Evolutionary conservation across 2,797 vertebrate genomes (phyloP).

Genomic region (Pygocentrus nattereri): DNA sequence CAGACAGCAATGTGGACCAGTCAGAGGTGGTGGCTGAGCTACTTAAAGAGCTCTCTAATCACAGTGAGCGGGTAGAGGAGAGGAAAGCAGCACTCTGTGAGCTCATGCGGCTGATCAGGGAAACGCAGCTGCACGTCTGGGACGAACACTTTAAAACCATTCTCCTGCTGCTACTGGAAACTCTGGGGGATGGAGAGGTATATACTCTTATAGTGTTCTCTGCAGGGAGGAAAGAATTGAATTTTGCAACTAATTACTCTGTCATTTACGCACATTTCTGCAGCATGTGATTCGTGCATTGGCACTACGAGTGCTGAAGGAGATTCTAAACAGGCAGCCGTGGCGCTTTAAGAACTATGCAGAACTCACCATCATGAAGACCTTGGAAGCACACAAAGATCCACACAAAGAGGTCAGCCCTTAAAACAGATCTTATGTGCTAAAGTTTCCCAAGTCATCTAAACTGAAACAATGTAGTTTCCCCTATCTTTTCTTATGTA

Average conservation of each 20-base stretch:
- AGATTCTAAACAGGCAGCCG: slow-evolving; percentile 94
- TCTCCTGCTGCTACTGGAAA: slow-evolving; percentile 93
- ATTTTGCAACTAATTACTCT: slow-evolving; percentile 13
- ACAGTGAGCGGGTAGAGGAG: slow-evolving; percentile 95
- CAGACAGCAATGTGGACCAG: slow-evolving; percentile 91
- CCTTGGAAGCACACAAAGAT: slow-evolving; percentile 96
- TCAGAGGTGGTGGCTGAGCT: slow-evolving; percentile 94
- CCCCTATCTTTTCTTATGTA: too few relatives aligned
- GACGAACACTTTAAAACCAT: slow-evolving; percentile 99
- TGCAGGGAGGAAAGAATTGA: background rate
- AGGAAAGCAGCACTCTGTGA: slow-evolving; percentile 92
- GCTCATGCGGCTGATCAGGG: slow-evolving; percentile 92
- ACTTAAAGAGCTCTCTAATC: slow-evolving; percentile 95
- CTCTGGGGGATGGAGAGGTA: slow-evolving; percentile 96
- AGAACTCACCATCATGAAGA: slow-evolving; percentile 98
- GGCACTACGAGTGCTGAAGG: slow-evolving; percentile 92
- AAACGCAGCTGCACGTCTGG: slow-evolving; percentile 95
- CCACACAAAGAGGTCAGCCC: slow-evolving; percentile 91
- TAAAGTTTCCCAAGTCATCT: background rate
- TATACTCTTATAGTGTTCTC: background rate
- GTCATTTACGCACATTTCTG: background rate
- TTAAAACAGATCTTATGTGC: background rate
- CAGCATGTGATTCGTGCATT: slow-evolving; percentile 95
- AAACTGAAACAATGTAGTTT: background rate
- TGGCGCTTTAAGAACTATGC: slow-evolving; percentile 98